Evolutionary conservation across 1,140 invertebrate genomes (phyloP).

Genomic region (Pentalonia nigronervosa): DNA sequence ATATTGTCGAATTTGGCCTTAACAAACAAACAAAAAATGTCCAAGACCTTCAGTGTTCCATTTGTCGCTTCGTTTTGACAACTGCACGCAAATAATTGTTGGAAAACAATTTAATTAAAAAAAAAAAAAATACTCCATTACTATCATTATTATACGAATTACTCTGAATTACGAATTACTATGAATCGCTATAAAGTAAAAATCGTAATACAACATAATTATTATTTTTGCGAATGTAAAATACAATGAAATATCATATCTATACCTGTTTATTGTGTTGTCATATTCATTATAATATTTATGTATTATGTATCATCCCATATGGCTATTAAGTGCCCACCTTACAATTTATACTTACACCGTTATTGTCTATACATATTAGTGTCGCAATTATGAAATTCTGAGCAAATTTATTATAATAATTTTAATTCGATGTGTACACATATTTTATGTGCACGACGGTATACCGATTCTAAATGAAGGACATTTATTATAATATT

Average conservation of each 20-base stretch:
- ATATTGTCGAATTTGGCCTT: constrained; percentile 17
- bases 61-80: neutral
- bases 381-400: too few relatives aligned
- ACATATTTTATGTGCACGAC: too few relatives aligned
- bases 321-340: too few relatives aligned
- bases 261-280: too few relatives aligned
- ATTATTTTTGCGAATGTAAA: neutral
- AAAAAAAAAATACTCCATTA: neutral
- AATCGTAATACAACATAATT: neutral
- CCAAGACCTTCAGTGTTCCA: neutral
- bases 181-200: neutral
- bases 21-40: neutral
- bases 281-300: too few relatives aligned
- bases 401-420: too few relatives aligned
- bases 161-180: neutral
- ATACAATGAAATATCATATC: neutral
- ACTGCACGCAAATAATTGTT: neutral
- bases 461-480: too few relatives aligned
- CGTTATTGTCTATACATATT: too few relatives aligned
- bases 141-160: neutral
- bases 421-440: too few relatives aligned
- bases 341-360: too few relatives aligned
- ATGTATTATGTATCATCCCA: too few relatives aligned
- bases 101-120: neutral
- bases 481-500: too few relatives aligned